A percentile compares a stretch with the other conserved stretches of the same genome.
These are phyloP conservation scores for Philopotamus ludificatus DNA, from an alignment of 1,140 invertebrate species.

Conservation along the genomic window DNA sequence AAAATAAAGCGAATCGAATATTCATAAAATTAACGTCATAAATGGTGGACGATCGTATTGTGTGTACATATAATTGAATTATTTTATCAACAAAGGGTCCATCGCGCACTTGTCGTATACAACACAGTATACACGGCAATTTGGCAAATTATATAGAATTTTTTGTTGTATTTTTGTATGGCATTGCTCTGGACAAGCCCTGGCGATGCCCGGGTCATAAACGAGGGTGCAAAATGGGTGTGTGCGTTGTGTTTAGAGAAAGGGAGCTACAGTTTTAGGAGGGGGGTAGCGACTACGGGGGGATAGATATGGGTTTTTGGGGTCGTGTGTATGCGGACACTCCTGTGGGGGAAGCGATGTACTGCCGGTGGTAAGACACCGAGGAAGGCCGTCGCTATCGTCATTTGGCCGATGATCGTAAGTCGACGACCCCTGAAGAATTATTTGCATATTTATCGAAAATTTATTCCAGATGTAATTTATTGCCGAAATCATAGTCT, in stretches of 20 bases:
- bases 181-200: no score
- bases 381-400: neutral
- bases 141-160: no score
- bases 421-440: neutral
- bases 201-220: neutral
- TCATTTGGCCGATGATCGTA: neutral
- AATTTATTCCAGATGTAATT: no score
- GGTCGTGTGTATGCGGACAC: neutral
- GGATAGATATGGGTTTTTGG: neutral
- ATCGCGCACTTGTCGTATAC: no score
- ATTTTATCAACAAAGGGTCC: no score
- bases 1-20: no score
- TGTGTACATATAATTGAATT: no score
- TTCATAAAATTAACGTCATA: no score
- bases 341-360: neutral
- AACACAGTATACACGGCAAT: no score
- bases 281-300: neutral
- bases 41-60: no score
- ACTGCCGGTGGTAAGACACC: neutral
- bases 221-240: neutral
- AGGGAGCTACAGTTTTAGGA: constrained; percentile 3
- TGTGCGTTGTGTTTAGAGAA: neutral
- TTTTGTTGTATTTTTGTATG: no score
- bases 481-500: no score
- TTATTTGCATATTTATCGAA: constrained; percentile 8